Percentiles rank a stretch among this genome's conserved stretches.
Conservation (phyloP, 1,140 invertebrate genomes). For the Psix sp. region DNA sequence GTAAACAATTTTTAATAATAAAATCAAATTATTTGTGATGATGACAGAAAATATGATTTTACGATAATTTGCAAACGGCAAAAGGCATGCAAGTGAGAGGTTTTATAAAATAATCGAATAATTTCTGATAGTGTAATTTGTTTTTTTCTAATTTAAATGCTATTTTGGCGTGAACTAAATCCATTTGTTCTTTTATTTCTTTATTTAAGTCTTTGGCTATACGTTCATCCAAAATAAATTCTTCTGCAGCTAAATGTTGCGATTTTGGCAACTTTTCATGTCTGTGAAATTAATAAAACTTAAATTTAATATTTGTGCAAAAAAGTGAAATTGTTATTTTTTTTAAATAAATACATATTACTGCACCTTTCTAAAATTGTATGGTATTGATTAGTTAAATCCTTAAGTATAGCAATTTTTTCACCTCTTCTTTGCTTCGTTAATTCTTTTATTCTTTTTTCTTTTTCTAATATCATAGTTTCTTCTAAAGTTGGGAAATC, state of each 20-base stretch:
- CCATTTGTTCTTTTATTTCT: constrained; percentile 79
- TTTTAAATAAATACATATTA: constrained; percentile 13
- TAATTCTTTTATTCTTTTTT: constrained; percentile 77
- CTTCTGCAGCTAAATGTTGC: constrained; percentile 78
- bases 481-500: constrained; percentile 82
- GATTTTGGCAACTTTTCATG: constrained; percentile 80
- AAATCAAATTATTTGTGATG: not conserved
- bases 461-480: constrained; percentile 77
- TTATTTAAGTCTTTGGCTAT: constrained; percentile 80
- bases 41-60: constrained; percentile 14
- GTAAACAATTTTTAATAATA: constrained; percentile 5
- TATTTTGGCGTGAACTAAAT: constrained; percentile 79
- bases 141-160: constrained; percentile 84
- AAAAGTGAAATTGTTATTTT: constrained; percentile 6
- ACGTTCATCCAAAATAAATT: constrained; percentile 81
- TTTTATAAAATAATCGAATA: constrained; percentile 83
- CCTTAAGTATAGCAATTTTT: constrained; percentile 59
- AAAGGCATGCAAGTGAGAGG: constrained; percentile 82
- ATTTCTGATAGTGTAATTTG: constrained; percentile 82
- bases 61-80: constrained; percentile 78
- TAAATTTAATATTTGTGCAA: not conserved
- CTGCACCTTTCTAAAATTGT: constrained; percentile 63
- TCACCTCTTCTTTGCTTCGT: constrained; percentile 79
- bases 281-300: constrained; percentile 65
- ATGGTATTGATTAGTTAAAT: constrained; percentile 67